Conservation (phyloP, 2,113 vertebrate genomes). For the Eleginops maclovinus region DNA sequence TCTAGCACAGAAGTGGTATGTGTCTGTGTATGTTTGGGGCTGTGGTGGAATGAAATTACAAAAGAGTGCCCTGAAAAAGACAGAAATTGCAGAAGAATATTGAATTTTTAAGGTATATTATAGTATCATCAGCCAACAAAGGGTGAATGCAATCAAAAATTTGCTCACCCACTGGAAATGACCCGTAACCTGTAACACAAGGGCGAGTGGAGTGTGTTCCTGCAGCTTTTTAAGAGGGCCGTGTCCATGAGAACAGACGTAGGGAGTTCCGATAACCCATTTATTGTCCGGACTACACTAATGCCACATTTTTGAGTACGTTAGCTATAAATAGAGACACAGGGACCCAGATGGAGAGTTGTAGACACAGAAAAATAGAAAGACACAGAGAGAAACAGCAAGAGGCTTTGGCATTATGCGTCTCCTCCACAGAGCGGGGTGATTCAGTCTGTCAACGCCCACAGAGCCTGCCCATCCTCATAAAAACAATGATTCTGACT, state of each 20-base stretch:
- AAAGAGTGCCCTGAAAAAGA: constrained; percentile 15
- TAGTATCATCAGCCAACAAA: constrained; percentile 3
- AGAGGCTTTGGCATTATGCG: constrained; percentile 32
- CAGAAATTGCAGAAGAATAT: constrained; percentile 18
- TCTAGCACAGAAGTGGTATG: constrained; percentile 6
- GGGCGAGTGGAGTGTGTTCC: neutral
- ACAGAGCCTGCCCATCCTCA: constrained; percentile 61
- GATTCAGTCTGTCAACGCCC: constrained; percentile 70
- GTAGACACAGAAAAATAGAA: constrained; percentile 14
- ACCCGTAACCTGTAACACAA: constrained; percentile 4
- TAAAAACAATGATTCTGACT: constrained; percentile 69
- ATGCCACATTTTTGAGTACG: constrained; percentile 11
- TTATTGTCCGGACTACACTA: constrained; percentile 18
- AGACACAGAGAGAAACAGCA: neutral
- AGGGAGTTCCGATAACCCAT: neutral
- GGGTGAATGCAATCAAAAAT: constrained; percentile 20
- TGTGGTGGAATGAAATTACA: constrained; percentile 16
- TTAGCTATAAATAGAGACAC: constrained; percentile 37
- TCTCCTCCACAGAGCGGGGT: constrained; percentile 40
- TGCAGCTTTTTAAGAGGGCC: neutral
- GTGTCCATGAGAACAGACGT: neutral
- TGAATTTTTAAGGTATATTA: constrained; percentile 36
- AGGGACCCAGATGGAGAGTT: constrained; percentile 31
- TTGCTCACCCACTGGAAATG: constrained; percentile 12
- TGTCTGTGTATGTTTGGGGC: constrained; percentile 14